phyloP scores from a whole-genome alignment of 2,113 vertebrate species.

The Myrmecophaga tridactyla region DNA sequence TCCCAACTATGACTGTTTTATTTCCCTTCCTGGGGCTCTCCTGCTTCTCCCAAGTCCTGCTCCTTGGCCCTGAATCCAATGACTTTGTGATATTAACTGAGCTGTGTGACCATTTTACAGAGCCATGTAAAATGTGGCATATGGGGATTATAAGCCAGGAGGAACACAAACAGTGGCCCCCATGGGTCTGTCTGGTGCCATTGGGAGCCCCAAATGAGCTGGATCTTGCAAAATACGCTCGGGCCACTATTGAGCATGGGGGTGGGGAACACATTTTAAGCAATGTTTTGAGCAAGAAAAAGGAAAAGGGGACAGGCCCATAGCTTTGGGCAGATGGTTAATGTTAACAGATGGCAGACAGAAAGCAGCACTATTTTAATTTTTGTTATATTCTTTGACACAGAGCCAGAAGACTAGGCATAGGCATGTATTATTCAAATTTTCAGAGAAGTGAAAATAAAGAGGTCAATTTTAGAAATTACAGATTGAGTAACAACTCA shows the following conservation, averaged over 20 bases:
- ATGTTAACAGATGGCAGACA: slow-evolving; percentile 11
- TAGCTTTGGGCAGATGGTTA: slow-evolving; percentile 38
- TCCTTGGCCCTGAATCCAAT: neutral
- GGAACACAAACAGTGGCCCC: neutral
- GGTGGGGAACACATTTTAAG: neutral
- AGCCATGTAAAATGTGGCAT: neutral
- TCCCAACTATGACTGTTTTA: neutral
- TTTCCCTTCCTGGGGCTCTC: neutral
- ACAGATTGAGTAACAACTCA: neutral
- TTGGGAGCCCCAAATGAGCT: neutral
- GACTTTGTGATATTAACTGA: neutral
- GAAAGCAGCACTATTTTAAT: slow-evolving; percentile 28
- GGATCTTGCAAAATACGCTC: neutral
- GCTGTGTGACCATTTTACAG: neutral
- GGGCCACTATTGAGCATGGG: neutral
- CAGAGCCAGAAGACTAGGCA: neutral
- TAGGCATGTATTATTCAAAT: neutral
- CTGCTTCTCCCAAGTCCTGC: neutral
- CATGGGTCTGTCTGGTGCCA: neutral
- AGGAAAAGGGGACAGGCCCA: neutral
- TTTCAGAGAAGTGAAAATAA: slow-evolving; percentile 25
- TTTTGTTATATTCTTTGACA: slow-evolving; percentile 26
- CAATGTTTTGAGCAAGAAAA: neutral
- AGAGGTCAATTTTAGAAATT: slow-evolving; percentile 22
- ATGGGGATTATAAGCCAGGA: neutral